Conservation (phyloP, 2,797 vertebrate genomes). For the Carapus acus region DNA sequence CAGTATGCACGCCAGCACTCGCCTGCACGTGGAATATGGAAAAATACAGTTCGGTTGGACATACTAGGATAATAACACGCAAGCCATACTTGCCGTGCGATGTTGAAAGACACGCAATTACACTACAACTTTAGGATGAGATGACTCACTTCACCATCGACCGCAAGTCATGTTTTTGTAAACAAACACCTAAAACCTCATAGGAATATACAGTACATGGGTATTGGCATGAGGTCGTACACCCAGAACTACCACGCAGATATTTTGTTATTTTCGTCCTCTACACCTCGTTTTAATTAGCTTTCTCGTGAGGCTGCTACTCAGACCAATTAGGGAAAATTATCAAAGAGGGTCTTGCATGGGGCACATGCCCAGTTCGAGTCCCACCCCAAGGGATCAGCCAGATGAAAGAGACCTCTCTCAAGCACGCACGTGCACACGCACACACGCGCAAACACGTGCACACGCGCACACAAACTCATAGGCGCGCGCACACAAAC, state of each 20-base stretch:
- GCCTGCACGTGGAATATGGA: constrained; percentile 1
- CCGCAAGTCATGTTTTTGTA: constrained; percentile 42
- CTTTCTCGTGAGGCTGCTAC: constrained; percentile 66
- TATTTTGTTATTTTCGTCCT: constrained; percentile 63
- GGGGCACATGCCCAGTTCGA: constrained; percentile 64
- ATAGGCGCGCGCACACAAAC: constrained; percentile 26
- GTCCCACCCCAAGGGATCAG: constrained; percentile 53
- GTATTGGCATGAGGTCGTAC: constrained; percentile 16
- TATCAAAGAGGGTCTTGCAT: constrained; percentile 71
- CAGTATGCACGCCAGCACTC: constrained; percentile 2
- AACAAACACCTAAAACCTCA: constrained; percentile 36
- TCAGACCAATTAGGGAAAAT: constrained; percentile 71
- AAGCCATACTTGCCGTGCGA: not conserved
- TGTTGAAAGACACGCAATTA: constrained; percentile 10
- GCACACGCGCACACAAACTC: constrained; percentile 12
- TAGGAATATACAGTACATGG: constrained; percentile 25
- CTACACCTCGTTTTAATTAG: constrained; percentile 76
- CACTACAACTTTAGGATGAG: constrained; percentile 16
- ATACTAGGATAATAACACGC: not conserved
- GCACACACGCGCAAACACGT: constrained; percentile 27
- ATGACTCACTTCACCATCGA: constrained; percentile 34
- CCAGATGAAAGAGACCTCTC: constrained; percentile 63
- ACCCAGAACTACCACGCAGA: constrained; percentile 20
- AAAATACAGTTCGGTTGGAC: constrained; percentile 7
- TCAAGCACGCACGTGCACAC: constrained; percentile 13